Conservation (phyloP, 2,113 vertebrate species). For the Myiopsitta monachus region DNA sequence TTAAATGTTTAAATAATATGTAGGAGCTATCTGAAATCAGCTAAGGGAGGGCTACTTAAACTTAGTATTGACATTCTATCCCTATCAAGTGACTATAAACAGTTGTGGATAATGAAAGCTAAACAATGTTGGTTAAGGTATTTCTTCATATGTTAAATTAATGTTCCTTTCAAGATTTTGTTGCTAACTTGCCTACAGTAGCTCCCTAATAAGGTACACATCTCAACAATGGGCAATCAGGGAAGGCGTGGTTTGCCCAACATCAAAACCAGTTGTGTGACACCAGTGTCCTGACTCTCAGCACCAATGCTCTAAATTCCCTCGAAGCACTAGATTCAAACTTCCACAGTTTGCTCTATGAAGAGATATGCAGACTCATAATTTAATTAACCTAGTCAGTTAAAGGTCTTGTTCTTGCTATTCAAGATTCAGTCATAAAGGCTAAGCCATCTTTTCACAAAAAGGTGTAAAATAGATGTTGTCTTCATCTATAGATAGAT, state of each 20-base stretch:
- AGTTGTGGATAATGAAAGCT: neutral
- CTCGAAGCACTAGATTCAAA: neutral
- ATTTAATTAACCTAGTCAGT: slow-evolving; percentile 22
- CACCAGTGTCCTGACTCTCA: neutral
- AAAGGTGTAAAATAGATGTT: neutral
- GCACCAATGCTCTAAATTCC: neutral
- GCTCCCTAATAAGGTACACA: neutral
- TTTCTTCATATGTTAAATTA: neutral
- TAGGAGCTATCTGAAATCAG: slow-evolving; percentile 3
- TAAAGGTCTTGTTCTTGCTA: neutral
- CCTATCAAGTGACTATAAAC: neutral
- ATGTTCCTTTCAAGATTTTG: neutral
- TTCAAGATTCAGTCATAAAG: neutral
- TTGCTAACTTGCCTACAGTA: neutral
- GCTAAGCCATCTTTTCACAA: neutral
- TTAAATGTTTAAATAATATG: slow-evolving; percentile 51
- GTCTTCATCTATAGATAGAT: neutral
- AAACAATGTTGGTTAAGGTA: neutral
- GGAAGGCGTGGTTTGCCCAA: slow-evolving; percentile 8
- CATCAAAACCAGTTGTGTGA: neutral
- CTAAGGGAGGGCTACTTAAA: slow-evolving; percentile 7
- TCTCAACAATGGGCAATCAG: neutral
- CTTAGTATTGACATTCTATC: slow-evolving; percentile 12
- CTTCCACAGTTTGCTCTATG: neutral
- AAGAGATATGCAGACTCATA: neutral